phyloP scores from a whole-genome alignment of 2,797 vertebrate species.

The Peromyscus melanophrys region DNA sequence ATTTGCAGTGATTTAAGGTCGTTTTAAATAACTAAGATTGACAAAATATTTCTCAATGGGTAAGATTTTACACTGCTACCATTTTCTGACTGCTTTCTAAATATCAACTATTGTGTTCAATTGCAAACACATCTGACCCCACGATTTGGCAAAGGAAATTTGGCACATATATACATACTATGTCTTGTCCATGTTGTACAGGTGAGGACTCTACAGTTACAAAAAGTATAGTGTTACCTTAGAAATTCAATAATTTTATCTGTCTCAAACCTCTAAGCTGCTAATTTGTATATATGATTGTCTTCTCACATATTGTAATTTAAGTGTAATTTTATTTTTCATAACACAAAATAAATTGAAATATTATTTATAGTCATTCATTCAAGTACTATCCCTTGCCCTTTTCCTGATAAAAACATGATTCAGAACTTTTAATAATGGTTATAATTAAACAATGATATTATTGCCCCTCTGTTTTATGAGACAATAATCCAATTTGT shows the following conservation, averaged over 20 bases:
- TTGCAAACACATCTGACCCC: neutral
- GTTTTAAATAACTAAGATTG: slow-evolving; percentile 20
- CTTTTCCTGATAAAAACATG: slow-evolving; percentile 64
- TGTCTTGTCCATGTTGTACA: neutral
- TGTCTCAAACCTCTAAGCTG: neutral
- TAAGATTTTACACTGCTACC: neutral
- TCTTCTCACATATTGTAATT: neutral
- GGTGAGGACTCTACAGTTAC: neutral
- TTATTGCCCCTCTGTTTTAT: slow-evolving; percentile 67
- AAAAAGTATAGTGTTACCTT: neutral
- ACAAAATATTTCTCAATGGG: neutral
- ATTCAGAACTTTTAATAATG: slow-evolving; percentile 82
- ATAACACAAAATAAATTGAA: slow-evolving; percentile 59
- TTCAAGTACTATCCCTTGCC: slow-evolving; percentile 54
- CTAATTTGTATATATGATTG: neutral
- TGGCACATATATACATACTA: neutral
- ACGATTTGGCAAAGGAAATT: neutral
- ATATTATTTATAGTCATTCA: slow-evolving; percentile 58
- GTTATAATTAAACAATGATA: slow-evolving; percentile 78
- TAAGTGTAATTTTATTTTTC: slow-evolving; percentile 66
- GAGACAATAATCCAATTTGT: slow-evolving; percentile 78
- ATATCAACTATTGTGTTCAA: neutral
- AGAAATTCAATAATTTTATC: neutral
- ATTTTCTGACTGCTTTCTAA: neutral
- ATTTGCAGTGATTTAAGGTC: neutral